Evolutionary conservation across 2,113 vertebrate species (phyloP), one percentile per base, ranked within the genome.

Genomic region (Daubentonia madagascariensis): DNA sequence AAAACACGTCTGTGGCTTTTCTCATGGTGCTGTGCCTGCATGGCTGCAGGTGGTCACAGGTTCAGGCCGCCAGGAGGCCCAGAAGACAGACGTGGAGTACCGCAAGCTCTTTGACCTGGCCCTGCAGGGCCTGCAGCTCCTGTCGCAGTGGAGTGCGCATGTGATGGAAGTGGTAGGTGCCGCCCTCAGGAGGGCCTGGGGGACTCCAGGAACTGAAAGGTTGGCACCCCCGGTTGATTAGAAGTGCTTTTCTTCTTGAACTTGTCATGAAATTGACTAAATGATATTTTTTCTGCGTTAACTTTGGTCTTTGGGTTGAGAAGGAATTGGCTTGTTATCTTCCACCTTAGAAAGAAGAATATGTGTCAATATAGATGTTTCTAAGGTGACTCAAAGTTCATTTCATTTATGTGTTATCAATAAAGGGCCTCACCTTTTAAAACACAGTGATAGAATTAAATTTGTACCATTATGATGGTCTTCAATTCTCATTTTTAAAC

Each of bases 101-200:
- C 99, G 99, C 96, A 99, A 99, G 97, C 99, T 99, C 93, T 99
- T 99, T 76, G 99, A 99, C 98, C 98, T 99, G 97, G 99, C 99
- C 30, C 99, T 99, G 93, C 99, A 99, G 98, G 99, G 99, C 89
- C 99, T 99, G 95, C 99, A 99, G 98, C 99, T 99, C 96, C 99
- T 99, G 75, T 99, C 99, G 1, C 99, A 99, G 98, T 99, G 99
- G 99, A 99, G 99, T 4, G 99, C 99, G 1, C 99, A 99, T 3
- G 99, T 99, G 96, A 99, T 99, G 99, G 99, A 99, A 99, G 99
- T 99, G 99, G 99, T 99, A 98, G 40, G 99, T 98, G 35, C 76
- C 13, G 3, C 5, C 6, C 11, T 10, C 11, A 0, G n/a, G 81
- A 35, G 16, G 40, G 12, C 37, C 32, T 12, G 32, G 28, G 37